Evolutionary conservation across 2,888 invertebrate genomes (phyloP).

Genomic region (Hecatera dysodea): DNA sequence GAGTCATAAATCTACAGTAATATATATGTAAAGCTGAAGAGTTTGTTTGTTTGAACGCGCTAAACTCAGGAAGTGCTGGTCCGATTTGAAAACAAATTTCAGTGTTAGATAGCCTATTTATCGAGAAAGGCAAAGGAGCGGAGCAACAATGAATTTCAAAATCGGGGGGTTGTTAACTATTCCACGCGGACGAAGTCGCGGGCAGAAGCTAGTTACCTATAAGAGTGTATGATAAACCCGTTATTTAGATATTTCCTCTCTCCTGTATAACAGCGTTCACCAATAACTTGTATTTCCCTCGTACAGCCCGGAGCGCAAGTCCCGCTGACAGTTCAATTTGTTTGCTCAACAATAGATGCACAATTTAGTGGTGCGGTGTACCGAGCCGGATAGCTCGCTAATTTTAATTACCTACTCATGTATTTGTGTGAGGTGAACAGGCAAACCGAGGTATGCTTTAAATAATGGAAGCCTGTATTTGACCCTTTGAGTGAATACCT

Average conservation of each 20-base stretch:
- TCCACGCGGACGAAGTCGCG: too few relatives aligned
- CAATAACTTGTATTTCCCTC: constrained; percentile 20
- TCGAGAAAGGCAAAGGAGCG: too few relatives aligned
- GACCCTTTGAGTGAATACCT: neutral
- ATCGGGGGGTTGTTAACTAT: too few relatives aligned
- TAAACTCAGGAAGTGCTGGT: too few relatives aligned
- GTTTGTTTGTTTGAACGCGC: too few relatives aligned
- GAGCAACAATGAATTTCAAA: too few relatives aligned
- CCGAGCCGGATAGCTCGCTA: constrained; percentile 36
- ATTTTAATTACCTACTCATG: constrained; percentile 49
- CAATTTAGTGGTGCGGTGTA: constrained; percentile 52
- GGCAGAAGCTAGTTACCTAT: neutral
- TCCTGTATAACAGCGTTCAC: neutral
- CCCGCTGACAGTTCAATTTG: constrained; percentile 62
- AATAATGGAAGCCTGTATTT: neutral
- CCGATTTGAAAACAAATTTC: too few relatives aligned
- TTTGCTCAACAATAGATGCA: constrained; percentile 46
- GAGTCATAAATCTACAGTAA: too few relatives aligned
- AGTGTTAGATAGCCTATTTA: too few relatives aligned
- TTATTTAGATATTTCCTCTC: neutral
- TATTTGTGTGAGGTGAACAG: constrained; percentile 24
- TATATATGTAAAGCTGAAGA: too few relatives aligned
- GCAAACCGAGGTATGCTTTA: constrained; percentile 1
- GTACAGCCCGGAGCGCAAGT: constrained; percentile 40
- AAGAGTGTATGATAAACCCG: neutral